A percentile compares a stretch with the other conserved stretches of the same genome.
Conservation (phyloP, 64 coral and sea anemone genomes). For the Actinia tenebrosa region DNA sequence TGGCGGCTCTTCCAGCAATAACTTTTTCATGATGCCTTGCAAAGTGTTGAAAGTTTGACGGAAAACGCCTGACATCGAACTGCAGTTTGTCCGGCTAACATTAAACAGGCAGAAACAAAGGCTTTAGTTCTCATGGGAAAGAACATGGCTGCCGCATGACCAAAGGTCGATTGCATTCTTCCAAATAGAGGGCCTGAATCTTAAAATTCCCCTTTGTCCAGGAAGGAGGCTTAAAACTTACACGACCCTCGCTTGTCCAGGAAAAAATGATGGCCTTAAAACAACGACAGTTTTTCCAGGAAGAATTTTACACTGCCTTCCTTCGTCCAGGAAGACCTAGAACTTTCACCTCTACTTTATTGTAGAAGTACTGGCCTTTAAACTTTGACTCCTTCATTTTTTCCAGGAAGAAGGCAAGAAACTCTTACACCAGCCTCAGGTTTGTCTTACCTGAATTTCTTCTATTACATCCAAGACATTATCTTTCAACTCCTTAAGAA, state of each 20-base stretch:
- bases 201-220: neutral
- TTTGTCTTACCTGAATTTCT: constrained; percentile 15
- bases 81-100: too few species aligned
- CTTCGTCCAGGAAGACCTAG: neutral
- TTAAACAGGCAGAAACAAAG: too few species aligned
- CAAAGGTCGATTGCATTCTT: too few species aligned
- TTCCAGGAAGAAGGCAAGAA: neutral
- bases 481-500: constrained; percentile 26
- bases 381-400: neutral
- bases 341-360: neutral
- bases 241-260: neutral
- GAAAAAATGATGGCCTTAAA: too few species aligned
- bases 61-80: too few species aligned
- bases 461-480: constrained; percentile 47
- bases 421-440: too few species aligned
- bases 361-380: neutral
- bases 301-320: neutral
- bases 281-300: neutral
- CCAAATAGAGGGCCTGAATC: neutral
- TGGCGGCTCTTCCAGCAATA: too few species aligned
- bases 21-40: too few species aligned
- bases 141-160: too few species aligned
- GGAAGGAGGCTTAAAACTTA: neutral
- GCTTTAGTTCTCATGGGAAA: too few species aligned
- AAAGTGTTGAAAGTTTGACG: too few species aligned